Conservation (phyloP, 2,113 vertebrate genomes). For the Odontophorus gujanensis region DNA sequence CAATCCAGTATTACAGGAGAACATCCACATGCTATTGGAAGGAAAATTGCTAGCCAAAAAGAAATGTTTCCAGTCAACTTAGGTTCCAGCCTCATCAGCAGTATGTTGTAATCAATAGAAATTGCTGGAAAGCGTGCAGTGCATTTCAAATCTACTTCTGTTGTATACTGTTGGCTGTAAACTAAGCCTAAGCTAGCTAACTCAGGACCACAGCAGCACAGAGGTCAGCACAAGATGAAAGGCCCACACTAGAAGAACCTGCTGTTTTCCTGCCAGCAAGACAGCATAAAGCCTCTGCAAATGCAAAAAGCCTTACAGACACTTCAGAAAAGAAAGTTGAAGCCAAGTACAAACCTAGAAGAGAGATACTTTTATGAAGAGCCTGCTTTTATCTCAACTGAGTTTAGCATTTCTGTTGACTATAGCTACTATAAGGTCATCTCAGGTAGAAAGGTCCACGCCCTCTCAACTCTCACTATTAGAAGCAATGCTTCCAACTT, state of each 20-base stretch:
- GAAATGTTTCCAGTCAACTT: no score
- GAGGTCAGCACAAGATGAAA: neutral
- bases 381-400: neutral
- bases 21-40: neutral
- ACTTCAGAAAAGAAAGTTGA: neutral
- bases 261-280: neutral
- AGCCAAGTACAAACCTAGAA: neutral
- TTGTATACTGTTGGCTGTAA: neutral
- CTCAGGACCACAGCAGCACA: neutral
- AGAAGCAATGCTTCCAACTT: neutral
- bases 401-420: slow-evolving; percentile 43
- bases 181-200: neutral
- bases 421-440: neutral
- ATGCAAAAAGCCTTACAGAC: neutral
- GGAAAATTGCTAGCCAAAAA: neutral
- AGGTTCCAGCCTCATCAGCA: neutral
- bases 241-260: neutral
- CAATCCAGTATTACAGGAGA: neutral
- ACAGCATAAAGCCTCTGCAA: neutral
- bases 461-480: neutral
- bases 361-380: neutral
- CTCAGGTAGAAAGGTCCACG: slow-evolving; percentile 20
- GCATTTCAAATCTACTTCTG: neutral
- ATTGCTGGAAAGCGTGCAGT: neutral
- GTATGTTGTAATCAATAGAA: neutral